Conservation (phyloP, 2,113 vertebrate species). For the Origma solitaria region DNA sequence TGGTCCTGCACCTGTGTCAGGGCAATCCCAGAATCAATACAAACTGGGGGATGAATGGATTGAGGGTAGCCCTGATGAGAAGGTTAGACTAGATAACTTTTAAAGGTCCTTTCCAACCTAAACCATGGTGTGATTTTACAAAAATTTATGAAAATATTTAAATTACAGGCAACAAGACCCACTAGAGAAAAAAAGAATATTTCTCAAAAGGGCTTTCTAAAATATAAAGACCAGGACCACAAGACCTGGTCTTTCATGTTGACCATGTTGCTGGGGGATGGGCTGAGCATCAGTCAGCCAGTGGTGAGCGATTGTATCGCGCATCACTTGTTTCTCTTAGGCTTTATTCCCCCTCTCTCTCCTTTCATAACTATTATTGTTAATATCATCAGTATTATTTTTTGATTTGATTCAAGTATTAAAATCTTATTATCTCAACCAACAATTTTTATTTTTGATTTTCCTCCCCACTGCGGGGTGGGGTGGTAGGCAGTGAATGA, state of each 20-base stretch:
- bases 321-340: background rate
- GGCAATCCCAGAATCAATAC: background rate
- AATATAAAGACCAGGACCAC: background rate
- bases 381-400: background rate
- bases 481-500: background rate
- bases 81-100: background rate
- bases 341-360: background rate
- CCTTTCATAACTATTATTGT: background rate
- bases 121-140: background rate
- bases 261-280: background rate
- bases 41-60: background rate
- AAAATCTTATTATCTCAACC: background rate
- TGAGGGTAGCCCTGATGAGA: background rate
- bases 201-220: background rate
- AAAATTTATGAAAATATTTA: background rate
- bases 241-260: background rate
- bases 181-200: background rate
- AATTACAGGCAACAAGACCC: background rate
- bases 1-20: background rate
- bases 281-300: accelerated
- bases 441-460: background rate
- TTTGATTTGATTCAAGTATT: background rate
- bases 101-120: background rate
- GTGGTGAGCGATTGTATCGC: background rate
- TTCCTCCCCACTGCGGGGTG: accelerated